Evolutionary conservation across 92 coral and sea anemone species (phyloP), one percentile per base, ranked within the genome.

Genomic region (Bergia puertoricense): DNA sequence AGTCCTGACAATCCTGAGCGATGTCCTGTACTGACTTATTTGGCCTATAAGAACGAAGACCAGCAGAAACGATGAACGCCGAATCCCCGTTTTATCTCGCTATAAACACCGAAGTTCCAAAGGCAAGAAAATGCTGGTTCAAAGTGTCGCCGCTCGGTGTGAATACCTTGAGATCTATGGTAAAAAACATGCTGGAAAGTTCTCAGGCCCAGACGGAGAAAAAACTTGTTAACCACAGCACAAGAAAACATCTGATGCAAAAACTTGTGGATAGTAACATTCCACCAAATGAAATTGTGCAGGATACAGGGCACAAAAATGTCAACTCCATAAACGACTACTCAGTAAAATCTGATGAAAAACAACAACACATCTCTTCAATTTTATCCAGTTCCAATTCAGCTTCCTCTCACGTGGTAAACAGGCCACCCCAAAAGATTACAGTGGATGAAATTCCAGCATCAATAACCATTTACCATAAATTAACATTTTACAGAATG

Each of bases 221-320:
- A 68, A 91, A 91, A 77, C 77, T 91, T 4, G 91, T 91, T 16
- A 91, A 93, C 74, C 95, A 93, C 92, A 91, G 95, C 90, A 86
- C 91, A 74, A 89, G 91, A 89, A 93, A 93, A 80, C 93, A 88
- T 66, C 76, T 90, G 50, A 65, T 82, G 50, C 92, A 92, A 89
- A 90, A 90, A 68, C 92, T 90, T 45, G 89, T 85, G 74, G 89
- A 91, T 79, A 88, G 77, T 51, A 82, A 90, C 46, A 45, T 92
- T 77, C 89, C 95, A 36, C 90, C 95, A 74, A 90, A 91, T 62
- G 88, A 90, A 88, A 90, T 85, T 87, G 82, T 90, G 46, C 94
- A 92, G 68, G 80, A 89, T 22, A 89, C 94, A 71, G 92, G 90
- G 80, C 94, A 92, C 73, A 92, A 86, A 65, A 92, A 85, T 86